Conservation (phyloP, 2,888 invertebrate species). For the Pheosia tremula region DNA sequence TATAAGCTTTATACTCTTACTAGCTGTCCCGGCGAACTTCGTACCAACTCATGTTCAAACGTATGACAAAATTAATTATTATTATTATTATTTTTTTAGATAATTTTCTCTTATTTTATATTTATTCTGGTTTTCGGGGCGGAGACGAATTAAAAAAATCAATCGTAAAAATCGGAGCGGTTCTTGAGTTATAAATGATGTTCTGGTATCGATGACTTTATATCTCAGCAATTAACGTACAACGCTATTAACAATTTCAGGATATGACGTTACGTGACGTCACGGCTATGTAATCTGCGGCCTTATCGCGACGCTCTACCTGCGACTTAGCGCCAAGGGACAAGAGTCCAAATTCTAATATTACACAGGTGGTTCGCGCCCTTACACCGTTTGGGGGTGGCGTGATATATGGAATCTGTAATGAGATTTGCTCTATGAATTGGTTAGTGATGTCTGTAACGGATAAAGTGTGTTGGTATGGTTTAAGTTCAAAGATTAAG, state of each 20-base stretch:
- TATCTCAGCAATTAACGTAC: constrained; percentile 6
- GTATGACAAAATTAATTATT: too few species aligned
- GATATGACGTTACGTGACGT: constrained; percentile 29
- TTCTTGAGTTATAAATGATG: too few species aligned
- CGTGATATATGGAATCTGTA: constrained; percentile 32
- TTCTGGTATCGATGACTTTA: constrained; percentile 26
- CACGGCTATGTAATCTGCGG: constrained; percentile 39
- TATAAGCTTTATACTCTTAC: constrained; percentile 12
- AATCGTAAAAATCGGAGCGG: too few species aligned
- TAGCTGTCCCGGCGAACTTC: constrained; percentile 2
- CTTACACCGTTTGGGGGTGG: constrained; percentile 12
- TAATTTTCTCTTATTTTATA: too few species aligned
- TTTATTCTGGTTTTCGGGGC: too few species aligned
- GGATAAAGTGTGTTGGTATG: neutral
- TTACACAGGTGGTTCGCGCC: constrained; percentile 34
- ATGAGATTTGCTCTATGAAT: constrained; percentile 20
- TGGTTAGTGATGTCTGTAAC: neutral
- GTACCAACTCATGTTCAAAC: too few species aligned
- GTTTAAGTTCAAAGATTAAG: too few species aligned
- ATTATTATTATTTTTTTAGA: too few species aligned
- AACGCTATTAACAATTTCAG: constrained; percentile 29
- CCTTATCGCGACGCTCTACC: constrained; percentile 28
- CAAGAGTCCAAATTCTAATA: constrained; percentile 12
- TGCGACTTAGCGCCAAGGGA: constrained; percentile 18
- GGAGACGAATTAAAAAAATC: too few species aligned